Evolutionary conservation across 2,888 invertebrate species (phyloP).

Genomic region (Habroteleia sp.): DNA sequence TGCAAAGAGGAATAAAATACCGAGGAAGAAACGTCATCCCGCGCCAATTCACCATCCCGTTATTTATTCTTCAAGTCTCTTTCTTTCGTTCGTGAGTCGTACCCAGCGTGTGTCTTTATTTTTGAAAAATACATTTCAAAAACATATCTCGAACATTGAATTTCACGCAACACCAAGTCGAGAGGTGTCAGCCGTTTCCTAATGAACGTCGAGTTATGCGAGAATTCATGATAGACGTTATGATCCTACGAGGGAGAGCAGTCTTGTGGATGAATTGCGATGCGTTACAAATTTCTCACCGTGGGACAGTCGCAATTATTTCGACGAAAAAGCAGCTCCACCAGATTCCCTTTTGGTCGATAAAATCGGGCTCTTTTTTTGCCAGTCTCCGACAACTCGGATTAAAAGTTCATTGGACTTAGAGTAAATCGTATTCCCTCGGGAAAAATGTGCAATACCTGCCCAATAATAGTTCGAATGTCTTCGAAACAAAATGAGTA

Average conservation of each 20-base stretch:
- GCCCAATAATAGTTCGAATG: too few species aligned
- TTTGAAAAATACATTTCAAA: conserved; percentile 45
- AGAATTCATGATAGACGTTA: conserved; percentile 48
- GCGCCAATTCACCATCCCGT: conserved; percentile 5
- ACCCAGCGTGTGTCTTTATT: conserved; percentile 27
- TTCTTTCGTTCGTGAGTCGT: conserved; percentile 16
- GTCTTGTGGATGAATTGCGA: conserved; percentile 60
- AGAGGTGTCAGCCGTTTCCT: conserved; percentile 44
- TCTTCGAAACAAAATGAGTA: too few species aligned
- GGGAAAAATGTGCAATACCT: too few species aligned
- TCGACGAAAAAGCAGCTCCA: conserved; percentile 15
- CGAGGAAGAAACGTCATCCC: neutral
- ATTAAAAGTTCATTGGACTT: too few species aligned
- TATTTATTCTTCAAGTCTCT: neutral
- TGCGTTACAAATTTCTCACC: conserved; percentile 41
- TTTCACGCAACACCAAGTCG: conserved; percentile 43
- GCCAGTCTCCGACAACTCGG: too few species aligned
- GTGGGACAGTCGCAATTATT: conserved; percentile 24
- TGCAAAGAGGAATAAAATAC: neutral
- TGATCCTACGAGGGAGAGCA: conserved; percentile 48
- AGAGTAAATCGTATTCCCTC: too few species aligned
- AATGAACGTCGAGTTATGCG: conserved; percentile 44
- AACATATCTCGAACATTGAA: conserved; percentile 44
- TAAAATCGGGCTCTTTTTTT: too few species aligned
- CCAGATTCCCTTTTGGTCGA: neutral